Evolutionary conservation across 1,140 invertebrate genomes (phyloP).

Genomic region (Akabosia matsudoensis): DNA sequence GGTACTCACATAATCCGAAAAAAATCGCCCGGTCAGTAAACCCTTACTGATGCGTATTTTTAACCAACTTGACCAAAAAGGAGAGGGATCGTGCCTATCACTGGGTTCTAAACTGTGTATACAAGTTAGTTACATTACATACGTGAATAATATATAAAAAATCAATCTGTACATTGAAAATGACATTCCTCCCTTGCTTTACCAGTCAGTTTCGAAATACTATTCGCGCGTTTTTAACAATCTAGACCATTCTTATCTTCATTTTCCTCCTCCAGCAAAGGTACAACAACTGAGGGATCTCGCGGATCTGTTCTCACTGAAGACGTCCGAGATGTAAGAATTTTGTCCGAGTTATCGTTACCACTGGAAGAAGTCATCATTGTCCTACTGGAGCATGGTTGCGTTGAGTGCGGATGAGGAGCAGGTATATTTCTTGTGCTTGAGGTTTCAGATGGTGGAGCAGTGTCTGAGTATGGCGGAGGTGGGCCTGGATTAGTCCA

Average conservation of each 20-base stretch:
- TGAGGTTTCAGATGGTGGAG: neutral
- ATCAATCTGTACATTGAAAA: neutral
- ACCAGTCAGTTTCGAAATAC: neutral
- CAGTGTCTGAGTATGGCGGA: neutral
- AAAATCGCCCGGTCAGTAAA: no score
- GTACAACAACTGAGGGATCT: neutral
- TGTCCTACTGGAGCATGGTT: slow-evolving; percentile 4
- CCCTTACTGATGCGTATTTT: no score
- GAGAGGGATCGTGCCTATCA: no score
- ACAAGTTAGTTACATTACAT: neutral
- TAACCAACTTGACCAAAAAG: no score
- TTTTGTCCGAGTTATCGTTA: neutral
- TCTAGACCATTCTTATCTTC: slow-evolving; percentile 15
- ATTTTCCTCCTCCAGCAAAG: neutral
- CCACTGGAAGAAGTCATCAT: neutral
- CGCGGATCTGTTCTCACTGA: neutral
- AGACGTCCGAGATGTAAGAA: neutral
- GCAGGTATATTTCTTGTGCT: neutral
- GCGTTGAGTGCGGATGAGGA: neutral
- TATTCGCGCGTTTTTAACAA: neutral
- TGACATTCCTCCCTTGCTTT: neutral
- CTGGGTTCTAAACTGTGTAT: no score
- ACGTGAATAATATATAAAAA: neutral
- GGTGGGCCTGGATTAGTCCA: slow-evolving; percentile 14
- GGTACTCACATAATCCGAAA: no score